Evolutionary conservation across 2,797 vertebrate species (phyloP).

Genomic region (Myotis pilosus): DNA sequence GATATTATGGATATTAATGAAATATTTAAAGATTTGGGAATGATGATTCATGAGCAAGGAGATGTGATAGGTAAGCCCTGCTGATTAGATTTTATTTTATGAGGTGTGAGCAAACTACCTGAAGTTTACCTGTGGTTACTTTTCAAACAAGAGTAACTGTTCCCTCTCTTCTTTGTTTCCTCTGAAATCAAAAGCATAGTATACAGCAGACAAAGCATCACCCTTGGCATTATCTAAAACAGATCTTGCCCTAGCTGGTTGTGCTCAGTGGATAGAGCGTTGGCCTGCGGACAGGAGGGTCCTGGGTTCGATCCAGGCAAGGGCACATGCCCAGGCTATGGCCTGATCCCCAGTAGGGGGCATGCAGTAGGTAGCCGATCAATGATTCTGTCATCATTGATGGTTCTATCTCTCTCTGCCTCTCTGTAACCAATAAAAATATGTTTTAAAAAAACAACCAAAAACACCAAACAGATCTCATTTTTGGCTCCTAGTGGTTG

Average conservation of each 20-base stretch:
- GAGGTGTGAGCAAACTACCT: background rate
- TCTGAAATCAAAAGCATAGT: background rate
- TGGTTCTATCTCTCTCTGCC: too few species aligned
- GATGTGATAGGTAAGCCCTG: slow-evolving; percentile 94
- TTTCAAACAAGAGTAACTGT: background rate
- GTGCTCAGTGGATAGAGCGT: too few species aligned
- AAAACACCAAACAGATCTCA: background rate
- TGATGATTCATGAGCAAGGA: slow-evolving; percentile 99
- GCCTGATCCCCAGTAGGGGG: too few species aligned
- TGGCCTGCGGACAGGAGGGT: too few species aligned
- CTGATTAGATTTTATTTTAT: background rate
- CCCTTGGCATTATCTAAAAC: background rate
- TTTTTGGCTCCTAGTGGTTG: background rate
- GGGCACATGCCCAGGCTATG: too few species aligned
- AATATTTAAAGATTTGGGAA: slow-evolving; percentile 98
- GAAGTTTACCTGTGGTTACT: background rate
- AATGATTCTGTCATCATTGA: too few species aligned
- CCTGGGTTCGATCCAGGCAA: too few species aligned
- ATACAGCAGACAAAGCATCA: background rate
- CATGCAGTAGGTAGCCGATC: too few species aligned
- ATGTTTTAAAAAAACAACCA: too few species aligned
- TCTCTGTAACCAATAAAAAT: too few species aligned
- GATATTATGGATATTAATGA: slow-evolving; percentile 98
- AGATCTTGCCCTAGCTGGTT: background rate
- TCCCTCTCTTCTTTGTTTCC: background rate